phyloP scores from a whole-genome alignment of 1,140 invertebrate species.

The Conus betulinus region DNA sequence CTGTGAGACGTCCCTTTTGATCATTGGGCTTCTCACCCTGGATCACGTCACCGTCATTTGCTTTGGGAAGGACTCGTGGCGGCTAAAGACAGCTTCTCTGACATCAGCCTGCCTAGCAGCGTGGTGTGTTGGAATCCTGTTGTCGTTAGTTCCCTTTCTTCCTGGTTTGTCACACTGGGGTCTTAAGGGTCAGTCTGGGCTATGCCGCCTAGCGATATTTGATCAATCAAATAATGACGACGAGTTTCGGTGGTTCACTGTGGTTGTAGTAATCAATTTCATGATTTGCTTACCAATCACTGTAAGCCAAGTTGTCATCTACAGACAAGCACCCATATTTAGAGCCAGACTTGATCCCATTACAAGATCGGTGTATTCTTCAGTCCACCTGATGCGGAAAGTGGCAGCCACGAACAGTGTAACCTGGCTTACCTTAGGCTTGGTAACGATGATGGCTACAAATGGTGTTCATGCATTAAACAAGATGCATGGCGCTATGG shows the following conservation, averaged over 20 bases:
- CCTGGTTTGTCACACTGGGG: constrained; percentile 23
- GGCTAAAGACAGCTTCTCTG: constrained; percentile 4
- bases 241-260: constrained; percentile 41
- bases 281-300: constrained; percentile 44
- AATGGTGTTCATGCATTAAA: not conserved
- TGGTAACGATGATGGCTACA: constrained; percentile 9
- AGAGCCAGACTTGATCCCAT: not conserved
- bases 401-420: constrained; percentile 26
- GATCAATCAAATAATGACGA: constrained; percentile 17
- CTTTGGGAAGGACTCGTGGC: not conserved
- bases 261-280: constrained; percentile 50
- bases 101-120: not conserved
- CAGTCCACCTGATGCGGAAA: not conserved
- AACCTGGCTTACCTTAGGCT: constrained; percentile 36
- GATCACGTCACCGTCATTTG: constrained; percentile 27
- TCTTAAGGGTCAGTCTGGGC: constrained; percentile 48
- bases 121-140: constrained; percentile 4
- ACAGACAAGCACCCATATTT: constrained; percentile 17
- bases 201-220: constrained; percentile 49
- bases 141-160: constrained; percentile 26
- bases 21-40: constrained; percentile 50
- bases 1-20: constrained; percentile 20
- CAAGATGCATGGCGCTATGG: no score
- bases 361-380: constrained; percentile 24
- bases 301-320: constrained; percentile 47